These are phyloP conservation scores for Ciconia boyciana DNA, from an alignment of 2,113 vertebrate genomes.

Conservation along the genomic window DNA sequence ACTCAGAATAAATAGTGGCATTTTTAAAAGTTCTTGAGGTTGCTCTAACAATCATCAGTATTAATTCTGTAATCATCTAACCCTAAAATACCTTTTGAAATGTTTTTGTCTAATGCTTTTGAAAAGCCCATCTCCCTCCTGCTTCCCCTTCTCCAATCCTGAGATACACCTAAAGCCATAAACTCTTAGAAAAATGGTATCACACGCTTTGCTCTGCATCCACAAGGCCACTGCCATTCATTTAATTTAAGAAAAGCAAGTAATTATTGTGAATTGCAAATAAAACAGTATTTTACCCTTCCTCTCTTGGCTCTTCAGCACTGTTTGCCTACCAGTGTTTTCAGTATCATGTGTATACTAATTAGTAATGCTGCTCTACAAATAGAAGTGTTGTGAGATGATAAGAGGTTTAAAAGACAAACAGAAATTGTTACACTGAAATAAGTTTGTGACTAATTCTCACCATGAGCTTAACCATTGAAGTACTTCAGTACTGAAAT, in stretches of 20 bases:
- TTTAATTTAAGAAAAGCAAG: not conserved
- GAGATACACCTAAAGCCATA: not conserved
- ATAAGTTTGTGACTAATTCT: not conserved
- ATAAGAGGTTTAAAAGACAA: conserved; percentile 24
- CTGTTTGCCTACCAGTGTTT: conserved; percentile 12
- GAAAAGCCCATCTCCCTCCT: not conserved
- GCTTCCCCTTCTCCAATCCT: not conserved
- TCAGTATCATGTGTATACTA: not conserved
- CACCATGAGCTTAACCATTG: not conserved
- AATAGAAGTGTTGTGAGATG: conserved; percentile 13
- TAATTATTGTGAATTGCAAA: not conserved
- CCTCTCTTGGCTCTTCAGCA: not conserved
- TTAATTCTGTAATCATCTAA: not conserved
- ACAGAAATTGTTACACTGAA: conserved; percentile 1
- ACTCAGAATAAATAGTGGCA: not conserved
- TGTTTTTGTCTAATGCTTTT: not conserved
- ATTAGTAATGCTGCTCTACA: conserved; percentile 4
- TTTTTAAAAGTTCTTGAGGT: not conserved
- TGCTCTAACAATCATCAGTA: not conserved
- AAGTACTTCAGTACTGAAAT: not conserved
- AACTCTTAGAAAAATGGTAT: not conserved
- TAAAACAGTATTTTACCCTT: not conserved
- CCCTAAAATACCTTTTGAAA: not conserved
- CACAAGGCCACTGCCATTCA: not conserved
- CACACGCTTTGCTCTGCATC: not conserved